These are phyloP conservation scores for Sphenopsis melanotis DNA, from an alignment of 2,797 vertebrate genomes.

Conservation along the genomic window DNA sequence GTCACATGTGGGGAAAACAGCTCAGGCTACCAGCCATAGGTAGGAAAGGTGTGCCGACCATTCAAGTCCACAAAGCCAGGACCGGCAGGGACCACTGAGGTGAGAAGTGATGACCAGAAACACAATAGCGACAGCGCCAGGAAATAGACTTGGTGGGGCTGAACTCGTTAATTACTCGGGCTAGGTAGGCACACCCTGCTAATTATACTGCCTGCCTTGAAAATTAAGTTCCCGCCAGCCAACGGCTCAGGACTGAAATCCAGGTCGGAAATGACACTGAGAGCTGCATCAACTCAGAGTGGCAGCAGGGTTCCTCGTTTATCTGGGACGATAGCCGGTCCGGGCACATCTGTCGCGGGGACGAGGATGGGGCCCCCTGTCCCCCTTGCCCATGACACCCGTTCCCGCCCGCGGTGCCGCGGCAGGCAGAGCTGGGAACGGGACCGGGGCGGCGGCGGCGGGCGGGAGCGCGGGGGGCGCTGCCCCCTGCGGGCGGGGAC, in stretches of 20 bases:
- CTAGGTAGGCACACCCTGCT: neutral
- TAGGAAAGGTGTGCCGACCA: neutral
- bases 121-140: neutral
- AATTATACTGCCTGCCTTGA: neutral
- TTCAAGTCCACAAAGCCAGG: neutral
- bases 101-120: neutral
- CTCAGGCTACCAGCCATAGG: neutral
- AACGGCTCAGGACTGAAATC: neutral
- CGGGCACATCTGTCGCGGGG: accelerated
- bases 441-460: neutral
- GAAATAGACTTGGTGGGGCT: neutral
- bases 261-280: neutral
- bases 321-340: neutral
- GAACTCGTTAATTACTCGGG: neutral
- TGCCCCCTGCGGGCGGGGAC: conserved; percentile 51
- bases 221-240: neutral
- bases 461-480: neutral
- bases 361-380: accelerated
- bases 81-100: neutral
- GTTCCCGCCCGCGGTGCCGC: accelerated
- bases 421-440: neutral
- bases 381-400: accelerated
- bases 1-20: neutral
- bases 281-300: neutral
- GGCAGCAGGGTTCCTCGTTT: neutral